Evolutionary conservation across 2,797 vertebrate genomes (phyloP).

Genomic region (Sparus aurata): DNA sequence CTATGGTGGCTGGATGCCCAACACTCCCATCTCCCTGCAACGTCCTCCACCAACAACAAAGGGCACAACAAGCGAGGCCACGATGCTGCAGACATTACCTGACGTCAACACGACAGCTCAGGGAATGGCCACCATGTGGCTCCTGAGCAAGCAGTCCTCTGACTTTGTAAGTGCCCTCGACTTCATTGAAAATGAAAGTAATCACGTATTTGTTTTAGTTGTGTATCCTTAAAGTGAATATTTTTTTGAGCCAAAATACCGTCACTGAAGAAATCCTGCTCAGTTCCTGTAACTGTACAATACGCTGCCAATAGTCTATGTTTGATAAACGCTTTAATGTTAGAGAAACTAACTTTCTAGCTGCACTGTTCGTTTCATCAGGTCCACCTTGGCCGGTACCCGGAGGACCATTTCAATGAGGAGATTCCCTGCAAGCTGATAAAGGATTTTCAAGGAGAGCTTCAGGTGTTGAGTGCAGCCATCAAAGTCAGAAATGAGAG

Average conservation of each 20-base stretch:
- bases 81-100: conserved; percentile 59
- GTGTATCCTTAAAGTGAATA: neutral
- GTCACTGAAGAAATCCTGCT: neutral
- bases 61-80: conserved; percentile 41
- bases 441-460: conserved; percentile 27
- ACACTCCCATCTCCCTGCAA: conserved; percentile 63
- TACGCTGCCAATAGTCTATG: neutral
- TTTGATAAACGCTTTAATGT: neutral
- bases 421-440: conserved; percentile 25
- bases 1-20: conserved; percentile 72
- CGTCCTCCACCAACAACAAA: conserved; percentile 67
- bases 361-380: neutral
- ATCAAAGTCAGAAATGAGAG: conserved; percentile 39
- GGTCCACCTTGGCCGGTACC: conserved; percentile 22
- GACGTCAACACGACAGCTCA: conserved; percentile 53
- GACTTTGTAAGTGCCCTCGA: conserved; percentile 64
- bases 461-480: conserved; percentile 6
- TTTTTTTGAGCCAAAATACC: neutral
- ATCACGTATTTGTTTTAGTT: no score
- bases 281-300: neutral
- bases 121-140: conserved; percentile 58
- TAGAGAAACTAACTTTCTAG: neutral
- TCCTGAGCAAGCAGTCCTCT: conserved; percentile 67
- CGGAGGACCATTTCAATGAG: conserved; percentile 43
- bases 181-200: no score